These are phyloP conservation scores for Hormaphis cornu DNA, from an alignment of 1,140 invertebrate species.

Conservation along the genomic window DNA sequence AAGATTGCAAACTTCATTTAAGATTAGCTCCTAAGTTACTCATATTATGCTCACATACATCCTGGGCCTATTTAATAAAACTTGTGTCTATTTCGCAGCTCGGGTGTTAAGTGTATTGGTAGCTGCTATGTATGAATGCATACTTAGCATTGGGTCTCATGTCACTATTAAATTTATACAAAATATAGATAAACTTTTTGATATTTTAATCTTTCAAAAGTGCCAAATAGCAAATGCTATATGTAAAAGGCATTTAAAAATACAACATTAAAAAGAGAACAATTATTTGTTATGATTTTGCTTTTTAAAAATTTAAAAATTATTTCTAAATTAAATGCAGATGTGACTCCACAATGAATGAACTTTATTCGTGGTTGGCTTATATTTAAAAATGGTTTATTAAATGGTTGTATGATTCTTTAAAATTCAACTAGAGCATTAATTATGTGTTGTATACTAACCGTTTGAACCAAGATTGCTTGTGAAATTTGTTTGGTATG, in stretches of 20 bases:
- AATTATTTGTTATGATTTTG: not conserved
- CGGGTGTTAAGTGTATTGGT: not conserved
- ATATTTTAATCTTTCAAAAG: not conserved
- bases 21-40: not conserved
- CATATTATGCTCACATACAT: not conserved
- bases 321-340: too few species aligned
- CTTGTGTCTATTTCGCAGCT: not conserved
- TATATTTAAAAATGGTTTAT: too few species aligned
- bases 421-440: too few species aligned
- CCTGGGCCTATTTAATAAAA: not conserved
- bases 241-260: not conserved
- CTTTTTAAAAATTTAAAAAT: not conserved
- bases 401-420: too few species aligned
- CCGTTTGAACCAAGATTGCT: too few species aligned
- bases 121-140: not conserved
- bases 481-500: too few species aligned
- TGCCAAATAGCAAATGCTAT: not conserved
- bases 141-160: not conserved
- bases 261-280: not conserved
- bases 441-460: too few species aligned
- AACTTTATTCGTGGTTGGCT: too few species aligned
- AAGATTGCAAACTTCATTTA: not conserved
- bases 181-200: not conserved
- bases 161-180: not conserved
- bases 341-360: too few species aligned